Evolutionary conservation across 1,140 invertebrate species (phyloP).

Genomic region (Drosophila willistoni): DNA sequence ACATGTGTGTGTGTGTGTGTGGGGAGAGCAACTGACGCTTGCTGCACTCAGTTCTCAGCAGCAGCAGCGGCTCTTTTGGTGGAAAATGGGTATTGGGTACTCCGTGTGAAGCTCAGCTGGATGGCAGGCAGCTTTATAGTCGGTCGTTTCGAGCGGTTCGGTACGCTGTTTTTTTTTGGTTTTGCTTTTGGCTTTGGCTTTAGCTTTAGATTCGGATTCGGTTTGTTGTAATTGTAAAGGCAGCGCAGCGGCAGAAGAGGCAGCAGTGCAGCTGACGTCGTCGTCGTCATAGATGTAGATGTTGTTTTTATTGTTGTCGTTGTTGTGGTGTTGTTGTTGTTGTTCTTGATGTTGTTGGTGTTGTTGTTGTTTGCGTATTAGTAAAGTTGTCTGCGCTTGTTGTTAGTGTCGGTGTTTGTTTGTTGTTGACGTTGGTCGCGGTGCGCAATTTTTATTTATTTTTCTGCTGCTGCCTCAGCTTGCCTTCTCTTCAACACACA

Average conservation of each 20-base stretch:
- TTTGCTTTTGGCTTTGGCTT: conserved; percentile 55
- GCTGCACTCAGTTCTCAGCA: conserved; percentile 55
- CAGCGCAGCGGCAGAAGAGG: conserved; percentile 30
- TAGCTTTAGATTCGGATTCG: conserved; percentile 36
- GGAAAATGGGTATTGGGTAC: conserved; percentile 26
- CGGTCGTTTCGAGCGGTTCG: conserved; percentile 78
- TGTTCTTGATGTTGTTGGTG: conserved; percentile 21
- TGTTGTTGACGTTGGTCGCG: conserved; percentile 76
- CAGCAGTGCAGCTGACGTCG: conserved; percentile 27
- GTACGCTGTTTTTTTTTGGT: conserved; percentile 60
- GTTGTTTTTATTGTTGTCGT: conserved; percentile 7
- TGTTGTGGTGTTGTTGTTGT: not conserved
- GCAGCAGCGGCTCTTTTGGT: conserved; percentile 7
- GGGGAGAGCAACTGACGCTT: conserved; percentile 42
- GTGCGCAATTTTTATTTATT: conserved; percentile 73
- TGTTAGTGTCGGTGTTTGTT: conserved; percentile 71
- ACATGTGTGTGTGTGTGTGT: conserved; percentile 27
- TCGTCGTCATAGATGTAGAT: conserved; percentile 13
- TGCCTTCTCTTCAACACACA: conserved; percentile 24
- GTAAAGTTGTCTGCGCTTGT: conserved; percentile 60
- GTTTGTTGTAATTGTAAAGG: conserved; percentile 52
- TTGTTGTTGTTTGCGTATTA: conserved; percentile 59
- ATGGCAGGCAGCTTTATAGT: conserved; percentile 75
- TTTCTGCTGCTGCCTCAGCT: conserved; percentile 41
- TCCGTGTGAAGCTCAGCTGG: conserved; percentile 68